These are phyloP conservation scores for Emydoidea blandingii DNA, from an alignment of 2,797 vertebrate genomes.

Conservation along the genomic window DNA sequence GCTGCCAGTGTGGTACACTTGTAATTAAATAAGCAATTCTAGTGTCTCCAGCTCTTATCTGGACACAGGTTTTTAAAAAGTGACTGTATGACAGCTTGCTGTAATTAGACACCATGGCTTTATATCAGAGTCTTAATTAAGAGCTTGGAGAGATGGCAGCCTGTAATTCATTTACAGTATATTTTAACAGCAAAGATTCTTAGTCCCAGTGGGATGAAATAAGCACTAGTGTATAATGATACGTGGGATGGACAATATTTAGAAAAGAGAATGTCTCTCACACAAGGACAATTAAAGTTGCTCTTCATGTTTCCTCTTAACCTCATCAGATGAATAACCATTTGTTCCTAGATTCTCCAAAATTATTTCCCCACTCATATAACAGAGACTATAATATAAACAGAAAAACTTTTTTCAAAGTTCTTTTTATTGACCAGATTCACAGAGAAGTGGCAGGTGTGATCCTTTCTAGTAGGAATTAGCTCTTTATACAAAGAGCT, in stretches of 20 bases:
- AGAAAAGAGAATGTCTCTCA: constrained; percentile 22
- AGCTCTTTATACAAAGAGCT: constrained; percentile 2
- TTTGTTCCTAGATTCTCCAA: background rate
- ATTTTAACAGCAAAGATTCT: constrained; percentile 63
- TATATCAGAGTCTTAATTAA: constrained; percentile 69
- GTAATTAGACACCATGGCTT: constrained; percentile 61
- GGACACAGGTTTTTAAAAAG: constrained; percentile 53
- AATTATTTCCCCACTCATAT: background rate
- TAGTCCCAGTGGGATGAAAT: constrained; percentile 64
- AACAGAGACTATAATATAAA: background rate
- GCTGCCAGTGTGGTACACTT: background rate
- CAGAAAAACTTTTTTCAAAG: background rate
- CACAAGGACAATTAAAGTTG: background rate
- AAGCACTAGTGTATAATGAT: constrained; percentile 55
- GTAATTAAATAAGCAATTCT: constrained; percentile 30
- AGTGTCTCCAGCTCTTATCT: constrained; percentile 36
- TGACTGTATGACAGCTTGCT: constrained; percentile 59
- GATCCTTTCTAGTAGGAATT: constrained; percentile 1
- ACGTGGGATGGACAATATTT: constrained; percentile 22
- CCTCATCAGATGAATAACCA: constrained; percentile 4
- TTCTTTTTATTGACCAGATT: constrained; percentile 16
- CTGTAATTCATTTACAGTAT: constrained; percentile 68
- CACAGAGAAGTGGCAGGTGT: constrained; percentile 39
- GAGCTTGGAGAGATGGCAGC: constrained; percentile 71
- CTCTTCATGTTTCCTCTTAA: background rate